Conservation (phyloP, 2,888 invertebrate species). For the Clistopyga incitator region DNA sequence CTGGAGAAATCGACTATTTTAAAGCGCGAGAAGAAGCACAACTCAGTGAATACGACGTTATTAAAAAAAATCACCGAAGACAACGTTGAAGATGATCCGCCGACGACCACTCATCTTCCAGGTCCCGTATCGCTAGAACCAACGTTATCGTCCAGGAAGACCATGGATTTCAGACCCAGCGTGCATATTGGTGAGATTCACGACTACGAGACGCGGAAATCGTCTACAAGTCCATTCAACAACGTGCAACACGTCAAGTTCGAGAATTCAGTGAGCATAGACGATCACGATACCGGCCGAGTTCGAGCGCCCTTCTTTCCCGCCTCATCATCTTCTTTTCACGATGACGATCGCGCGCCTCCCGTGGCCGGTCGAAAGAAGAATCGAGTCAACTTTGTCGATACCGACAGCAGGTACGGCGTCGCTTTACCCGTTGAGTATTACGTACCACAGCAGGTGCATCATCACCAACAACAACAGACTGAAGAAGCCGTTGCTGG, state of each 20-base stretch:
- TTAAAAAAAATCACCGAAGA: constrained; percentile 5
- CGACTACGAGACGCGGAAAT: constrained; percentile 55
- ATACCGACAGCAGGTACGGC: constrained; percentile 70
- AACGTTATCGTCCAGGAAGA: constrained; percentile 13
- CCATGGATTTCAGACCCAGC: constrained; percentile 75
- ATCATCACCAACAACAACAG: constrained; percentile 14
- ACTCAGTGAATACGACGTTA: constrained; percentile 19
- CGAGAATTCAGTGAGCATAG: constrained; percentile 66
- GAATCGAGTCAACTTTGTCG: constrained; percentile 70
- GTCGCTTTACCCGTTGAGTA: constrained; percentile 43
- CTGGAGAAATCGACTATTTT: constrained; percentile 29
- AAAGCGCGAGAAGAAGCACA: not conserved
- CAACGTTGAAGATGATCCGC: not conserved
- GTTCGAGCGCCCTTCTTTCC: constrained; percentile 5
- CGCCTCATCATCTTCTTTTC: constrained; percentile 22
- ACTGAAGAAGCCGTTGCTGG: constrained; percentile 1
- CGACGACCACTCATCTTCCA: not conserved
- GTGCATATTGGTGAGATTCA: constrained; percentile 73
- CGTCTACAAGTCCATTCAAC: constrained; percentile 69
- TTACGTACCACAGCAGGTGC: constrained; percentile 29
- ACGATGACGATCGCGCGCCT: constrained; percentile 11
- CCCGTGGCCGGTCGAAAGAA: constrained; percentile 19
- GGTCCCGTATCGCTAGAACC: not conserved
- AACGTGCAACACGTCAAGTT: constrained; percentile 72
- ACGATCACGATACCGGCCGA: constrained; percentile 60